Conservation (phyloP, 1,140 invertebrate genomes). For the Sesamia nonagrioides region DNA sequence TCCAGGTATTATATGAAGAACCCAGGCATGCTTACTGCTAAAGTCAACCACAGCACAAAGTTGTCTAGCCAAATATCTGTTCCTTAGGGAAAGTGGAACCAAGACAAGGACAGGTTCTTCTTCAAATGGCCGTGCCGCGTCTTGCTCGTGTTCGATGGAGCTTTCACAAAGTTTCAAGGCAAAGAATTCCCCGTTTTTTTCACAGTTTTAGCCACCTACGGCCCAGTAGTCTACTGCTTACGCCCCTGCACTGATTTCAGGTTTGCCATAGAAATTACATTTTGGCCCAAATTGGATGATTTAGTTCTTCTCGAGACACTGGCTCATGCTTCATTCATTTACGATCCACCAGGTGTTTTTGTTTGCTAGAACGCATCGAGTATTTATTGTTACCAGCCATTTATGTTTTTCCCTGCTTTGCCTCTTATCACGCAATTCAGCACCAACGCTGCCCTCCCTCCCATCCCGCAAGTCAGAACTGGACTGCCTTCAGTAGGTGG, state of each 20-base stretch:
- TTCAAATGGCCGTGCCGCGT: constrained; percentile 7
- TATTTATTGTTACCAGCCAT: neutral
- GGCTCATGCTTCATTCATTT: neutral
- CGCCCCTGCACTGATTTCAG: constrained; percentile 2
- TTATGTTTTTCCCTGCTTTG: neutral
- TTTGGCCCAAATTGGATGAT: neutral
- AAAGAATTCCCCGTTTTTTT: neutral
- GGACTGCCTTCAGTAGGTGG: neutral
- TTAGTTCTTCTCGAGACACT: neutral
- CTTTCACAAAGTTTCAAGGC: neutral
- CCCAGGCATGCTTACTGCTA: constrained; percentile 67
- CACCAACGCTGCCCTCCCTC: neutral
- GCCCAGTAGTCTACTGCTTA: neutral
- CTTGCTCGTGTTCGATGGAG: constrained; percentile 22
- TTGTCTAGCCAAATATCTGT: constrained; percentile 61
- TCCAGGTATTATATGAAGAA: constrained; percentile 68
- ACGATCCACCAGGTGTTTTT: neutral
- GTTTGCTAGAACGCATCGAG: neutral
- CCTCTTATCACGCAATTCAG: neutral
- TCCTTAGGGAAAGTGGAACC: constrained; percentile 8
- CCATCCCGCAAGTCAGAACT: neutral
- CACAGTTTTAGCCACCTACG: neutral
- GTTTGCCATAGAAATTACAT: neutral
- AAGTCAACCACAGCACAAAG: constrained; percentile 57
- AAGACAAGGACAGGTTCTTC: constrained; percentile 12